These are phyloP conservation scores for Gulo gulo DNA, from an alignment of 2,113 vertebrate species.

Conservation along the genomic window DNA sequence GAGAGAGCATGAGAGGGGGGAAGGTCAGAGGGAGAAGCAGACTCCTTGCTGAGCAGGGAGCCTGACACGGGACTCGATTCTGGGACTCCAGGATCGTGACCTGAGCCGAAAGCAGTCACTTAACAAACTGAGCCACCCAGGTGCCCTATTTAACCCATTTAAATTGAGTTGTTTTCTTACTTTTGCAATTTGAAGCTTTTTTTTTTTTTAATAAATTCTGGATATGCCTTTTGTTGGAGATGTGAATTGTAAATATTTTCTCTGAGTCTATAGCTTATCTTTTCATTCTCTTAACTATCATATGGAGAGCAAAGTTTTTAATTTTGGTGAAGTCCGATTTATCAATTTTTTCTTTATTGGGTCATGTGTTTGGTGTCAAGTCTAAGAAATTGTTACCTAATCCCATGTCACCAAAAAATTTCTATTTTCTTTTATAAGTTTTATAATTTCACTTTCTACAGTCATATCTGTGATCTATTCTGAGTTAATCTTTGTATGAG, in stretches of 20 bases:
- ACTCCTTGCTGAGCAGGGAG: too few species aligned
- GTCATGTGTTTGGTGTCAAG: not conserved
- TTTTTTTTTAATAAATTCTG: not conserved
- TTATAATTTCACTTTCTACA: not conserved
- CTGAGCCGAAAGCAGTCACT: too few species aligned
- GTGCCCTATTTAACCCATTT: not conserved
- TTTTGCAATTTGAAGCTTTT: not conserved
- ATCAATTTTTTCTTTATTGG: not conserved
- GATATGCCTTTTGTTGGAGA: not conserved
- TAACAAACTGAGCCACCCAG: too few species aligned
- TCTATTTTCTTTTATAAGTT: not conserved
- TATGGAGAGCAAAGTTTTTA: not conserved
- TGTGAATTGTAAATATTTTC: not conserved
- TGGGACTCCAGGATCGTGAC: too few species aligned
- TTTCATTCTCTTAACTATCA: not conserved
- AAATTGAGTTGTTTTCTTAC: not conserved
- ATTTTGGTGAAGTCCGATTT: not conserved
- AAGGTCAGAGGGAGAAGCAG: too few species aligned
- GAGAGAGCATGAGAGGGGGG: too few species aligned
- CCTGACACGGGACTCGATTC: too few species aligned
- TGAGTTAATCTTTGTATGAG: not conserved
- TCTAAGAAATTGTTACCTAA: not conserved
- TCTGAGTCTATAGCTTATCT: not conserved
- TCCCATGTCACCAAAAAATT: not conserved
- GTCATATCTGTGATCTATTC: not conserved